phyloP scores from a whole-genome alignment of 2,113 vertebrate genomes.

The Bos javanicus region DNA sequence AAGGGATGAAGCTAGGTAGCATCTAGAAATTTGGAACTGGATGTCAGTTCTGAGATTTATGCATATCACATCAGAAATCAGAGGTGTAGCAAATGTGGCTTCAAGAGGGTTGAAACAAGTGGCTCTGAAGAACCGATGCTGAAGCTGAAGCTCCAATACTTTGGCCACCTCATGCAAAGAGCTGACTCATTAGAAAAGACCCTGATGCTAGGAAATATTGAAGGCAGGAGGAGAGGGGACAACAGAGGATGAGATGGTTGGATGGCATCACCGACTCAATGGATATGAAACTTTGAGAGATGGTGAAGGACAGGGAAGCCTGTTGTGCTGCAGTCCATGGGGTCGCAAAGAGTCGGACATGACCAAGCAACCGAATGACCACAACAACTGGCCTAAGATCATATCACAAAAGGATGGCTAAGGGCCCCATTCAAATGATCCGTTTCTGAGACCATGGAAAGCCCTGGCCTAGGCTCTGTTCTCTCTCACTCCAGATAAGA shows the following conservation, averaged over 20 bases:
- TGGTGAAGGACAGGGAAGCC: not conserved
- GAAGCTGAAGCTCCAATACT: not conserved
- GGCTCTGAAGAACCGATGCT: not conserved
- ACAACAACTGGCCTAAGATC: not conserved
- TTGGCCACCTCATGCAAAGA: not conserved
- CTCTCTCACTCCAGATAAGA: not conserved
- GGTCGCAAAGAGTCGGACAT: fast-evolving
- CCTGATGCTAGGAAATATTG: not conserved
- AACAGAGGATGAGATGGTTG: not conserved
- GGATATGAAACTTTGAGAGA: not conserved
- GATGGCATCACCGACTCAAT: not conserved
- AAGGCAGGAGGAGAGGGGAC: not conserved
- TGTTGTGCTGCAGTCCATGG: fast-evolving
- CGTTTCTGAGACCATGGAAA: not conserved
- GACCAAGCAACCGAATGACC: not conserved
- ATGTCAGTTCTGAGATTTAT: not conserved
- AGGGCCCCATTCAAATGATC: not conserved
- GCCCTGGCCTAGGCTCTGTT: not conserved
- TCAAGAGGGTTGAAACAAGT: not conserved
- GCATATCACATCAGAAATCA: not conserved
- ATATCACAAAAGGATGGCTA: not conserved
- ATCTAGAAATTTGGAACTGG: not conserved
- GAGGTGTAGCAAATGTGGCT: not conserved
- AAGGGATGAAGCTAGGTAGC: not conserved
- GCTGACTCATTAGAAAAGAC: not conserved